Evolutionary conservation across 1,140 invertebrate species (phyloP), one percentile per base, ranked within the genome.

Genomic region (Pemphigus obesinymphae): DNA sequence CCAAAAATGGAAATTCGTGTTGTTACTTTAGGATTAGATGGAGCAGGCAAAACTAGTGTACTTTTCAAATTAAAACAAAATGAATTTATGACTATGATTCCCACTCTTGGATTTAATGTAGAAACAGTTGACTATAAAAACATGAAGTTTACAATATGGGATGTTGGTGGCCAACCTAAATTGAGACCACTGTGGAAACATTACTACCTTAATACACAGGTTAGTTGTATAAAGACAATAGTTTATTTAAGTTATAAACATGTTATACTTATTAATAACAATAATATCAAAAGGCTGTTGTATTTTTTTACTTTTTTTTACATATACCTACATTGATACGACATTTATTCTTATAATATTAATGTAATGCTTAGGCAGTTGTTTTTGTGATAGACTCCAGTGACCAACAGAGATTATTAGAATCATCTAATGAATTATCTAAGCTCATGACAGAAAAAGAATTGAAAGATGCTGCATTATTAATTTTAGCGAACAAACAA

Each of bases 1-100:
- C 90, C 90, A 20, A 90, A 91, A 84, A 91, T 91, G 78, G 90
- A 91, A 84, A 91, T 91, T 90, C 84, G 90, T 45, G 89, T 91
- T 3, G 90, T 91, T 0, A 90, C 89, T 20, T 82, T 90, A 20
- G 89, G 89, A 23, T 84, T 90, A 13, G 89, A 90, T 82, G 88
- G 88, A 31, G 88, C 89, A 11, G 91, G 91, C 11, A 92, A 92
- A 85, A 92, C 91, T 0, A 91, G 89, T 82, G 90, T 92, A 80
- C 85, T 92, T 10, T 91, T 90, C 80, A 89, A 91, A 82, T 86
- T 92, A 83, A 91, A 91, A 85, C 88, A 89, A 82, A 88, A 89
- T 85, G 89, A 90, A 85, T 90, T 91, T 78, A 86, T 89, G 48
- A 86, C 88, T 31, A 87, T 88, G 13, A 89, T 89, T 70, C 88